A percentile compares a stretch with the other conserved stretches of the same genome.
Conservation (phyloP, 1,140 invertebrate species). For the Paraescarpia echinospica region DNA sequence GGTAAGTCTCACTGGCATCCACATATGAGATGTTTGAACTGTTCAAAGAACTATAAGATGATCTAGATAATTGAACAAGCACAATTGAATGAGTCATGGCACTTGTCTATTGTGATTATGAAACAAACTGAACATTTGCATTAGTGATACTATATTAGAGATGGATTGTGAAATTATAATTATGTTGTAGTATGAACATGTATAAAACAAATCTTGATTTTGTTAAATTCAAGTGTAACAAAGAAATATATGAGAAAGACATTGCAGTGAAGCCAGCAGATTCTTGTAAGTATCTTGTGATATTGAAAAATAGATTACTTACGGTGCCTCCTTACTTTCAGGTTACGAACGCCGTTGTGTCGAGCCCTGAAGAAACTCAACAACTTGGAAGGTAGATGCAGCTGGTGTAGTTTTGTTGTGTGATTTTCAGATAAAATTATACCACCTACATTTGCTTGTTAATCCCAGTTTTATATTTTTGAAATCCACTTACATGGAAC, state of each 20-base stretch:
- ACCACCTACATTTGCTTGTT: too few relatives aligned
- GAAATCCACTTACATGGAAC: too few relatives aligned
- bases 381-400: constrained; percentile 70
- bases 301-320: not conserved
- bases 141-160: too few relatives aligned
- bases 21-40: not conserved
- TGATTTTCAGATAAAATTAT: too few relatives aligned
- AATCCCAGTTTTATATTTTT: too few relatives aligned
- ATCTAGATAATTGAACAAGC: too few relatives aligned
- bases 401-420: constrained; percentile 24
- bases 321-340: constrained; percentile 30
- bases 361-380: constrained; percentile 70
- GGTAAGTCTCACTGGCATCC: constrained; percentile 29
- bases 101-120: too few relatives aligned
- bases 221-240: not conserved
- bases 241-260: not conserved
- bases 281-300: not conserved
- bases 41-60: not conserved
- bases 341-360: constrained; percentile 89
- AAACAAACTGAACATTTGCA: not conserved
- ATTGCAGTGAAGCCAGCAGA: not conserved
- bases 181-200: too few relatives aligned
- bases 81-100: too few relatives aligned
- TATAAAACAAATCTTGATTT: not conserved
- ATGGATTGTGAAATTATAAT: too few relatives aligned